A percentile compares a stretch with the other conserved stretches of the same genome.
These are phyloP conservation scores for Hemichromis elongatus DNA, from an alignment of 2,113 vertebrate species.

Conservation along the genomic window DNA sequence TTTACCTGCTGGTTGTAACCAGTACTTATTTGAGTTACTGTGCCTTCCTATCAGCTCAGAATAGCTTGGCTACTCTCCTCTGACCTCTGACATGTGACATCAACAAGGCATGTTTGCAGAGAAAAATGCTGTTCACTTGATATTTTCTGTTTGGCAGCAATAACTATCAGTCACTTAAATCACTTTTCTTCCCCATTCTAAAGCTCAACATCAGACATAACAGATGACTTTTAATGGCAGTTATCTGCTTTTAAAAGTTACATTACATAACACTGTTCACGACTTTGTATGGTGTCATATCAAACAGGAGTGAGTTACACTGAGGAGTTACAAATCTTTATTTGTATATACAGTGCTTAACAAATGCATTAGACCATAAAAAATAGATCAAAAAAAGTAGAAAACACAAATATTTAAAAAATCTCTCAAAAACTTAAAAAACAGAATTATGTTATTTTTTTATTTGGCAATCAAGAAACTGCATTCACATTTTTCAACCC, in stretches of 20 bases:
- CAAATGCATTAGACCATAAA: background rate
- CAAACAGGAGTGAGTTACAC: background rate
- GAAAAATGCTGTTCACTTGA: background rate
- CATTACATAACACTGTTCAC: background rate
- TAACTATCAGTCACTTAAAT: background rate
- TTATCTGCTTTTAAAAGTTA: background rate
- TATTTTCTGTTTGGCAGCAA: background rate
- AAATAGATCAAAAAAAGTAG: background rate
- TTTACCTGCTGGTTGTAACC: background rate
- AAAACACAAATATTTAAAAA: background rate
- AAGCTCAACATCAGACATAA: background rate
- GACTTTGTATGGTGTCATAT: background rate
- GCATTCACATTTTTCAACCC: background rate
- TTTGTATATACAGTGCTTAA: background rate
- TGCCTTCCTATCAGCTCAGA: background rate
- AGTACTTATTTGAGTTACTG: background rate
- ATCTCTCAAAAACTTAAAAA: background rate
- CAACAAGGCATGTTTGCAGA: background rate
- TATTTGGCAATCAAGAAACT: background rate
- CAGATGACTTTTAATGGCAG: background rate
- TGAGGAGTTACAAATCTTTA: background rate
- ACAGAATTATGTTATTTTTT: background rate
- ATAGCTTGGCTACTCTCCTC: background rate
- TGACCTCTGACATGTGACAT: background rate
- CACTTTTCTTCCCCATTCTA: background rate